Evolutionary conservation across 2,113 vertebrate genomes (phyloP), one percentile per base, ranked within the genome.

Genomic region (Antennarius striatus): DNA sequence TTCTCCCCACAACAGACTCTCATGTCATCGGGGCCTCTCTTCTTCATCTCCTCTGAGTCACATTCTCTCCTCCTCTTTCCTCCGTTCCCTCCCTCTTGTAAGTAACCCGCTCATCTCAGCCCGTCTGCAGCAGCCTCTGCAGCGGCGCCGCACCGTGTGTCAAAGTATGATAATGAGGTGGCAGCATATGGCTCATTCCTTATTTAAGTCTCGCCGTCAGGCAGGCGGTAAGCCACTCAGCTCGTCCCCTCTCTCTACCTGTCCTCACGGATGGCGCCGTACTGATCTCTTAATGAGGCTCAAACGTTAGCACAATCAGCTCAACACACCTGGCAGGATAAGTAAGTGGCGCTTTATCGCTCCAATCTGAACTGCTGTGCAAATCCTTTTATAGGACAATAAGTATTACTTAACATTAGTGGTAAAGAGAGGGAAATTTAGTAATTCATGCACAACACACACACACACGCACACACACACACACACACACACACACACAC

Each of bases 121-220:
- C 51, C 65, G 60, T 71, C 75, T 71, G 73, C 65, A 28, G 63
- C 70, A 66, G 51, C 28, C 62, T 81, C 62, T 60, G 71, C 73
- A 56, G 58, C 67, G 36, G 43, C 9, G 70, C 75, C 15, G 28
- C 42, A 43, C 22, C 22, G 59, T 55, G 60, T 59, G 79, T 85
- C 75, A 81, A 71, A 74, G 77, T 72, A 78, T 86, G 75, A 77
- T 77, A 86, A 84, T 75, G 76, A 82, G 73, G 64, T 39, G 48
- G 73, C 63, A 42, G 83, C 90, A 87, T 77, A 89, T 84, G 88
- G 83, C 83, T 89, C 80, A 83, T 87, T 82, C 79, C 68, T 87
- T 89, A 90, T 90, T 91, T 88, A 88, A 88, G 73, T 74, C 63
- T 63, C 56, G 70, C 56, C 30, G 28, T 68, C 72, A 85, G 55